Evolutionary conservation across 2,113 vertebrate genomes (phyloP), one percentile per base, ranked within the genome.

Genomic region (Gymnocephalus cernua): DNA sequence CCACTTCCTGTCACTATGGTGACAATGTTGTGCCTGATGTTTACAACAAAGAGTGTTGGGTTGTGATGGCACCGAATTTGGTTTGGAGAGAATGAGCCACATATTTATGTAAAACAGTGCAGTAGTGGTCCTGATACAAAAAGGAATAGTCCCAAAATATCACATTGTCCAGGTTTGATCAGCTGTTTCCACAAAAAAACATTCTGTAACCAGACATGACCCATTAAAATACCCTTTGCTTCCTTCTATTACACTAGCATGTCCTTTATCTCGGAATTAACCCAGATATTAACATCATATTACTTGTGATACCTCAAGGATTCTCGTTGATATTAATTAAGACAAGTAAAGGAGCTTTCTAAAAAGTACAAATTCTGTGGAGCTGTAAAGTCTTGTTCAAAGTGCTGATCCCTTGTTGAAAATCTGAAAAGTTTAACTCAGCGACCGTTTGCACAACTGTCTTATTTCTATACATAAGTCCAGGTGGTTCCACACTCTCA

Each of bases 261-360:
- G 29, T 82, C 75, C 65, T 67, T 23, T 12, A 19, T 80, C 65
- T 87, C 71, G 51, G 29, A 53, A 76, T 32, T 6, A 70, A 80
- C 54, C 79, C 50, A 79, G 84, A 83, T 77, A 73, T 65, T 58
- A 56, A 53, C 56, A 50, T 76, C 62, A 68, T 83, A 80, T 91
- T 83, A 89, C 83, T 85, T 59, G 45, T 77, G 80, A 86, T 89
- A 79, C 81, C 64, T 89, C 63, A 75, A 77, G 29, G 69, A 80
- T 82, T 80, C 50, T 73, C 18, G 0, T 54, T 38, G 16, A 74
- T 86, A 48, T 48, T 89, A 63, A 13, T 84, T 56, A 79, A 79
- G 73, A 84, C 58, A 0, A 84, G 79, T 57, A 69, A 85, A 87
- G 79, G 73, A 63, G 15, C 82, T 85, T 80, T 51, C 80, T 79